These are phyloP conservation scores for Hemicrepidius hirtus DNA, from an alignment of 2,888 invertebrate species.

Conservation along the genomic window DNA sequence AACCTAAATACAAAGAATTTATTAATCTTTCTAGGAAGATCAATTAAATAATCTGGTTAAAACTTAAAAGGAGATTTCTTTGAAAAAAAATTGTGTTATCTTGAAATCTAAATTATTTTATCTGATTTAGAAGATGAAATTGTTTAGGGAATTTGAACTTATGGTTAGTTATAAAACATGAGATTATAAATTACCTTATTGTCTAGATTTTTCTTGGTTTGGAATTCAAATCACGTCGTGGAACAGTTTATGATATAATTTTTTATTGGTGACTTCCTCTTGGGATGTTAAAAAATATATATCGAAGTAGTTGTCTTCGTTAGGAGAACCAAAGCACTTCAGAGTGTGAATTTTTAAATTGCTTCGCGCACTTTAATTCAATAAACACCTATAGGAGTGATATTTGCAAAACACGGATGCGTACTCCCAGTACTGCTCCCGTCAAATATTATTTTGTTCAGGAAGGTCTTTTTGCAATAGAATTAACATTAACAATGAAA, in stretches of 20 bases:
- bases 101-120: background rate
- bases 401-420: slow-evolving; percentile 30
- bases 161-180: background rate
- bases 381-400: slow-evolving; percentile 2
- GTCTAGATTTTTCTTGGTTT: background rate
- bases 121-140: too few relatives aligned
- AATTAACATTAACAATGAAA: slow-evolving; percentile 61
- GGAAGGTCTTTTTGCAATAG: slow-evolving; percentile 63
- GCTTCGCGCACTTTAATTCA: slow-evolving; percentile 16
- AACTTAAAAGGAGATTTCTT: too few relatives aligned
- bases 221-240: slow-evolving; percentile 33
- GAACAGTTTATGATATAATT: slow-evolving; percentile 27
- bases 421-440: slow-evolving; percentile 27
- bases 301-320: slow-evolving; percentile 24
- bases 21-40: background rate
- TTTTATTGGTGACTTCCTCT: slow-evolving; percentile 35
- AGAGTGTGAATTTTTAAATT: slow-evolving; percentile 7
- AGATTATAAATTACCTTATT: slow-evolving; percentile 30
- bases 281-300: slow-evolving; percentile 1
- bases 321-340: background rate
- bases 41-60: too few relatives aligned
- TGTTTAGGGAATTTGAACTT: too few relatives aligned
- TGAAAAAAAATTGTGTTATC: too few relatives aligned
- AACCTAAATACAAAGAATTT: slow-evolving; percentile 11
- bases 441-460: slow-evolving; percentile 50